Evolutionary conservation across 2,888 invertebrate species (phyloP), one percentile per base, ranked within the genome.

Genomic region (Antheraea assamensis): DNA sequence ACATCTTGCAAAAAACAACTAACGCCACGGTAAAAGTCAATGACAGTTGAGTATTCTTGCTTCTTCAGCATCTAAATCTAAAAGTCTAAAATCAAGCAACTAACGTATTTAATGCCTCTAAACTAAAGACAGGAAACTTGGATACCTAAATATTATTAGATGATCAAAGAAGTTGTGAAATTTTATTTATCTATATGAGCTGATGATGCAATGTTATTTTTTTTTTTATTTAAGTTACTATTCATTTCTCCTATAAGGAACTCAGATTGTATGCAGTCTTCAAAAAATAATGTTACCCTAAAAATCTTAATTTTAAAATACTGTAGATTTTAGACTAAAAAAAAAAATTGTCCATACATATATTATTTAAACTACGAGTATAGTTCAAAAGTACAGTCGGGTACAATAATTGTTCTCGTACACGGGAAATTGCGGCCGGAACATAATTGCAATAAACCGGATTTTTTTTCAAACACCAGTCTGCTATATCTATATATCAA

Each of bases 281-380:
- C 35, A 68, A 35, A 68, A 68, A 35, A 35, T 68, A 68, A 15
- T 35, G 68, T 35, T 35, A 68, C 35, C 35, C 68, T 68, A 68
- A 35, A 35, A 68, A 68, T 68, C 68, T 35, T 68, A 68, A 35
- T 35, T 68, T 19, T 68, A 68, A 68, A 68, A 68, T 68, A 68
- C 68, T 68, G 61, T 64, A 35, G 68, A 3, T 31, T n/a, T 7
- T 27, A 68, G 17, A 68, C 68, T 35, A 13, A 35, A n/a, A 68
- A 66, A 66, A 42, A 35, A 8, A 35, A n/a, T n/a, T 68, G 21
- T 13, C 19, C 19, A 64, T 10, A 30, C 17, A 27, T 61, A 61
- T 13, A 27, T 61, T 58, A 58, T 24, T 58, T 61, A 64, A 15
- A 30, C 30, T 30, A 64, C 17, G 61, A 15, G 19, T 64, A 30